Conservation (phyloP, 2,888 invertebrate species). For the Watsonalla binaria region DNA sequence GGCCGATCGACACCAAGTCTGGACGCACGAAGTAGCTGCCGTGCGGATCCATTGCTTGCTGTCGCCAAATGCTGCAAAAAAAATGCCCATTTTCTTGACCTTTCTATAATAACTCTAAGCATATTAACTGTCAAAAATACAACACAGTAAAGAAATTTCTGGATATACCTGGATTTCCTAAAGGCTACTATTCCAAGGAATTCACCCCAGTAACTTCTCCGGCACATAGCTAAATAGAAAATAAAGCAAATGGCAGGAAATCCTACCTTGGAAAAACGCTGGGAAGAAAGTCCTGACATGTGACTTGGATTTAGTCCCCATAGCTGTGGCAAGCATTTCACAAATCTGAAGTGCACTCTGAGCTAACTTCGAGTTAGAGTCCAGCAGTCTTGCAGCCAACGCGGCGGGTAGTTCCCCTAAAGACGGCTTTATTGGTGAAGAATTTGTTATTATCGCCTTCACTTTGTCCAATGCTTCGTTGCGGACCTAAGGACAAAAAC, state of each 20-base stretch:
- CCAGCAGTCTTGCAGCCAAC: constrained; percentile 86
- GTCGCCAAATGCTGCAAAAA: constrained; percentile 78
- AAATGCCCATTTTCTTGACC: not conserved
- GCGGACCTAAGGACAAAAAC: constrained; percentile 66
- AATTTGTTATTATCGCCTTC: constrained; percentile 83
- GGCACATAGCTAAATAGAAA: too few relatives aligned
- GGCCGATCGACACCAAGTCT: constrained; percentile 90
- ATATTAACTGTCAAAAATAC: not conserved
- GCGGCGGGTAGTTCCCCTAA: constrained; percentile 92
- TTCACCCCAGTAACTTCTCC: too few relatives aligned
- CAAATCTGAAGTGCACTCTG: constrained; percentile 91
- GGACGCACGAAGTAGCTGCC: constrained; percentile 89
- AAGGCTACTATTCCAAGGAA: not conserved
- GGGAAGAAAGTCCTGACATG: constrained; percentile 91
- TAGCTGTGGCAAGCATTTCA: constrained; percentile 87
- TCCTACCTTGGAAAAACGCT: constrained; percentile 88
- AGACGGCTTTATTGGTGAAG: constrained; percentile 88
- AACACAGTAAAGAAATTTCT: not conserved
- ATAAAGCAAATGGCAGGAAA: not conserved
- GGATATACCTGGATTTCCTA: not conserved
- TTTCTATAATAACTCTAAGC: too few relatives aligned
- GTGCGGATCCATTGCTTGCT: constrained; percentile 88
- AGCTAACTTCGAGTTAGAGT: constrained; percentile 95
- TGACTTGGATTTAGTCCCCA: constrained; percentile 89
- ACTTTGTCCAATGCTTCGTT: constrained; percentile 87